Percentiles rank a stretch among this genome's conserved stretches.
Conservation (phyloP, 2,888 invertebrate genomes). For the Hymenopus coronatus region DNA sequence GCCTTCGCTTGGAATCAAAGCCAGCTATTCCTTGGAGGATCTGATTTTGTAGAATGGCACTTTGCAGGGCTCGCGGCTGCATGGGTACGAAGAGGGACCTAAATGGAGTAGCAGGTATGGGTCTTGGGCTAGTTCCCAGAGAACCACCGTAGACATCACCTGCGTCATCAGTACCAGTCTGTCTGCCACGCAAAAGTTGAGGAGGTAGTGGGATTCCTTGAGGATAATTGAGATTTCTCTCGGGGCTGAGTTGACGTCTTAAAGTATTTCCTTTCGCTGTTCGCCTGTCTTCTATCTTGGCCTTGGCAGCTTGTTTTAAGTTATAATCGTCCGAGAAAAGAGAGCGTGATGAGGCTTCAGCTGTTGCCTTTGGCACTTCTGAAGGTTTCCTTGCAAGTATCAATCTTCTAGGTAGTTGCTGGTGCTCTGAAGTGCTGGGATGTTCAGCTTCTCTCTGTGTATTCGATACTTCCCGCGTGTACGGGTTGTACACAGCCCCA, state of each 20-base stretch:
- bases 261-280: slow-evolving; percentile 55
- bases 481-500: background rate
- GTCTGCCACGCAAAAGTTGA: slow-evolving; percentile 52
- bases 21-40: slow-evolving; percentile 15
- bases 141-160: slow-evolving; percentile 68
- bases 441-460: background rate
- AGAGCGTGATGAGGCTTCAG: background rate
- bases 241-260: slow-evolving; percentile 60
- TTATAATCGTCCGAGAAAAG: background rate
- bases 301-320: background rate
- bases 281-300: background rate
- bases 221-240: slow-evolving; percentile 36
- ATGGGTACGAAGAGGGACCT: slow-evolving; percentile 18
- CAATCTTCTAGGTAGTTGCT: background rate
- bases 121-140: slow-evolving; percentile 54
- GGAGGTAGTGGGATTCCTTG: background rate
- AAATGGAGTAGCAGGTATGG: slow-evolving; percentile 25
- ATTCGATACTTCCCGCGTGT: background rate
- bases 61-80: slow-evolving; percentile 25
- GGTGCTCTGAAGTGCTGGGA: background rate
- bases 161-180: slow-evolving; percentile 60
- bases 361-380: background rate
- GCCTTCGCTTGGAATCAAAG: background rate
- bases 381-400: slow-evolving; percentile 3
- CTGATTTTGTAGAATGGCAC: slow-evolving; percentile 27